Base-by-base conservation (phyloP, 1,140 invertebrate species). In the Brachionus plicatilis region DNA sequence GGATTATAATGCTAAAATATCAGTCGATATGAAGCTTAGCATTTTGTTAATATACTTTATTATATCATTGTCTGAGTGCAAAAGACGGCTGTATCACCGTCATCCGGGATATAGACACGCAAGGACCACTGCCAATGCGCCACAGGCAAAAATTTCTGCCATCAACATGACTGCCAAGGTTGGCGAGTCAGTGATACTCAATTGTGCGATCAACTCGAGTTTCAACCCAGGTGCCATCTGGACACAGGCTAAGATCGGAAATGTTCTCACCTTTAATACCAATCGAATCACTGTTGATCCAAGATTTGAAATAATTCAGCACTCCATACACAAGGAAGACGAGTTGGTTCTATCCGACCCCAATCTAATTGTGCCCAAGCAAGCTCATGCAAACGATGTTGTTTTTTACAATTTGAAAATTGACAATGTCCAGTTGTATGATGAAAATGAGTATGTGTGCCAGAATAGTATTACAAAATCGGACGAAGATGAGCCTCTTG, bases 361-460 rank as follows among this genome's bases (percentile, higher is more conserved):
- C 27, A 50, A 76, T 50, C 43, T n/a, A 50, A 50, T 50, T 8
- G 2, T 33, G 56, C 3, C 43, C 24, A 60, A 82, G 60, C 53
- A 82, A 68, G 11, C 50, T 24, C 14, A 33, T 20, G 27, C 56
- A 3, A 47, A 50, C 33, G 72, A 76, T 76, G 17, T 82, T 27
- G 27, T 20, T 47, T 43, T 37, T 60, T 82, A 82, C 27, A 60
- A 82, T 65, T 68, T 82, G 45, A 53, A 68, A 60, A 65, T 82
- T 41, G 65, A 60, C 12, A 82, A 82, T 68, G 79, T 82, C n/a
- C 79, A 82, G 65, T 68, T 82, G 79, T 68, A 82, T 68, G 79
- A 82, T 47, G 79, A 82, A 68, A 82, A 82, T 68, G 79, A 82
- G 27, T 82, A 82, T 47, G 79, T 56, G 20, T 82, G 79, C 43